Evolutionary conservation across 2,888 invertebrate genomes (phyloP).

Genomic region (Gymnoscelis rufifasciata): DNA sequence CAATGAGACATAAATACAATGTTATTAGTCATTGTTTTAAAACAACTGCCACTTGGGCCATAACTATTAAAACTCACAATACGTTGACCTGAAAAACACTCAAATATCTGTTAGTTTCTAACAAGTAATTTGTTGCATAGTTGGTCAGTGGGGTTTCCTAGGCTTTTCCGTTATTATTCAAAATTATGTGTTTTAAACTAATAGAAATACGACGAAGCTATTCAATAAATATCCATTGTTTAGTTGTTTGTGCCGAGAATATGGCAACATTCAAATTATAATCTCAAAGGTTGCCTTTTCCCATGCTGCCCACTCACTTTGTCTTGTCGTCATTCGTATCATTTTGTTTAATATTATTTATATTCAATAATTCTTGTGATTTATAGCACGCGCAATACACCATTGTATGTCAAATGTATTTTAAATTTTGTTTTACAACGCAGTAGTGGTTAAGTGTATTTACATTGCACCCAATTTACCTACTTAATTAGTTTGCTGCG

Average conservation of each 20-base stretch:
- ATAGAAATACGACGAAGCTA: not conserved
- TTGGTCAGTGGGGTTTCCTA: not conserved
- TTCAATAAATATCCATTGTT: slow-evolving; percentile 4
- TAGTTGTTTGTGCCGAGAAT: slow-evolving; percentile 3
- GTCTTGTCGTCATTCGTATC: slow-evolving; percentile 6
- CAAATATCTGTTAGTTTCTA: slow-evolving; percentile 34
- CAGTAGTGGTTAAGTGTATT: too few species aligned
- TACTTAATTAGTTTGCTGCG: slow-evolving; percentile 39
- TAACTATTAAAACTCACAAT: slow-evolving; percentile 61
- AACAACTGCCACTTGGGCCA: slow-evolving; percentile 51
- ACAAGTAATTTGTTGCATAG: not conserved
- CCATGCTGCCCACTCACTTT: slow-evolving; percentile 21
- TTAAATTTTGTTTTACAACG: too few species aligned
- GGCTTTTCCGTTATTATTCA: not conserved
- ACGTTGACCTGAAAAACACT: slow-evolving; percentile 55
- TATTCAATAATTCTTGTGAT: slow-evolving; percentile 1
- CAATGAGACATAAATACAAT: slow-evolving; percentile 65
- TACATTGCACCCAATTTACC: slow-evolving; percentile 27
- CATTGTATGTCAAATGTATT: not conserved
- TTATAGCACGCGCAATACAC: slow-evolving; percentile 8
- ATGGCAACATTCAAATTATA: slow-evolving; percentile 6
- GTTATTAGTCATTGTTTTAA: slow-evolving; percentile 75
- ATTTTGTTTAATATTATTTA: slow-evolving; percentile 12
- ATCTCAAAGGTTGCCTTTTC: slow-evolving; percentile 16
- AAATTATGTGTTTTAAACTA: not conserved